Conservation (phyloP, 2,888 invertebrate species). For the Elysia crispata region DNA sequence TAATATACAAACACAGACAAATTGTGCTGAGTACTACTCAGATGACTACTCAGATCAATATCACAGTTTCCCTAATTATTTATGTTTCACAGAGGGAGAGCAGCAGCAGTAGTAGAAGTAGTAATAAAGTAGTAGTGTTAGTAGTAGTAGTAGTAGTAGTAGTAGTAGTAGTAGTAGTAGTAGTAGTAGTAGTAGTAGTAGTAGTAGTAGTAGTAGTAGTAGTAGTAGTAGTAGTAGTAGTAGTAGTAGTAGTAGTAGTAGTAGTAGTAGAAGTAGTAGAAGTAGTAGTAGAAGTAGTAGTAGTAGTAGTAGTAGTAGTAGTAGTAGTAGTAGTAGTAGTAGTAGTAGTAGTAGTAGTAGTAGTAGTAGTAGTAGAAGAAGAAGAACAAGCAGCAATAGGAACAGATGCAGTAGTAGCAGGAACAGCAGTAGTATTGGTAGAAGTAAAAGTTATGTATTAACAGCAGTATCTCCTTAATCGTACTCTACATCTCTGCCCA, state of each 20-base stretch:
- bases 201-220: slow-evolving; percentile 31
- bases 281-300: slow-evolving; percentile 33
- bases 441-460: no score
- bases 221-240: slow-evolving; percentile 37
- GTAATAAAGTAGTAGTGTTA: no score
- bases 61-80: no score
- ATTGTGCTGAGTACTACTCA: no score
- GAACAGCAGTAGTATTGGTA: no score
- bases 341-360: slow-evolving; percentile 37
- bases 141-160: no score
- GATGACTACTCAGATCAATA: no score
- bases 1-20: no score
- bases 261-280: slow-evolving; percentile 15
- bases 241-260: slow-evolving; percentile 28
- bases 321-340: slow-evolving; percentile 22
- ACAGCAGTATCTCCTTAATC: no score
- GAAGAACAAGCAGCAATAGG: not conserved
- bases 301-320: slow-evolving; percentile 25
- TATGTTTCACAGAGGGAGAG: no score
- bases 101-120: not conserved
- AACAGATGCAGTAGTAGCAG: no score
- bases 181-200: slow-evolving; percentile 13
- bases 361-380: slow-evolving; percentile 33
- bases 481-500: no score
- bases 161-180: not conserved